Conservation (phyloP, 2,888 invertebrate genomes). For the Lamproptera curius region DNA sequence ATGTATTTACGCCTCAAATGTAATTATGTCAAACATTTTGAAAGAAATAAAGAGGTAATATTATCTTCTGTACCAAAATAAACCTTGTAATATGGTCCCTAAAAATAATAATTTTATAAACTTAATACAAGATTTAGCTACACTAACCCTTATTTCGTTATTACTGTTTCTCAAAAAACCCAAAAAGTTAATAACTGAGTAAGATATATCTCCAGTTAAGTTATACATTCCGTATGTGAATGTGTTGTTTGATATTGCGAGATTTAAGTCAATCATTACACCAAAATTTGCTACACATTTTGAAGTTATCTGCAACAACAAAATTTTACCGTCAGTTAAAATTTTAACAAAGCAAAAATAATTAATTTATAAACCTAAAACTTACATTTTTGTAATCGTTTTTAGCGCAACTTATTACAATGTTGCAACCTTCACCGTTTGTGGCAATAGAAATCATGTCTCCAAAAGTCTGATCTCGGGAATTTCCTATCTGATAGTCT, state of each 20-base stretch:
- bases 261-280: conserved; percentile 22
- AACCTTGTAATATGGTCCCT: neutral
- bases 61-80: no score
- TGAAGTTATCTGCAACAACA: conserved; percentile 23
- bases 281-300: conserved; percentile 21
- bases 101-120: neutral
- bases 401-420: conserved; percentile 41
- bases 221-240: conserved; percentile 27
- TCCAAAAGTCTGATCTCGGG: conserved; percentile 43
- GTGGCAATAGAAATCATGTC: conserved; percentile 44
- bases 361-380: neutral
- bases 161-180: conserved; percentile 19
- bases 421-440: conserved; percentile 41
- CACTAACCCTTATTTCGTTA: conserved; percentile 21
- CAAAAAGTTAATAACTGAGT: conserved; percentile 21
- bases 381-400: conserved; percentile 47
- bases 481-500: conserved; percentile 50
- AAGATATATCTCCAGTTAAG: conserved; percentile 22
- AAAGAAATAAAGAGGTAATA: no score
- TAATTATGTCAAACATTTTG: no score
- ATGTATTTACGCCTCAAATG: no score
- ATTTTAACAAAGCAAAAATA: neutral
- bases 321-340: neutral
- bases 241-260: conserved; percentile 24
- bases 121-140: neutral